phyloP scores from a whole-genome alignment of 2,113 vertebrate genomes.

The Tetrao urogallus region DNA sequence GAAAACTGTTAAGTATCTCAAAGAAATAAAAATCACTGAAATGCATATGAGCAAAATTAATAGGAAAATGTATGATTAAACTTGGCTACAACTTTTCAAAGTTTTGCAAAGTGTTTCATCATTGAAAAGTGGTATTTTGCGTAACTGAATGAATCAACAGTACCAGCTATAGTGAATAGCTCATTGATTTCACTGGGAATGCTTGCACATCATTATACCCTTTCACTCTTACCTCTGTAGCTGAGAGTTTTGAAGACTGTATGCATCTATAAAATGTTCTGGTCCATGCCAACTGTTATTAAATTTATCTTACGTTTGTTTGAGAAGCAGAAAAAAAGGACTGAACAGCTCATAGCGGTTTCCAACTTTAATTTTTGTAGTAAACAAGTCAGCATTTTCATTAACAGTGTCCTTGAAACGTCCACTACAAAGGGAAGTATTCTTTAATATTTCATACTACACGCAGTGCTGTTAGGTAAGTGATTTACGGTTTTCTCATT shows the following conservation, averaged over 20 bases:
- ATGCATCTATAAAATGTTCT: not conserved
- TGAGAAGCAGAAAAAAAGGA: not conserved
- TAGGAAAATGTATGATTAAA: not conserved
- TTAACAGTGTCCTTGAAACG: not conserved
- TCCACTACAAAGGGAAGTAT: slow-evolving; percentile 13
- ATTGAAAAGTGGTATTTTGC: not conserved
- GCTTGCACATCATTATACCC: not conserved
- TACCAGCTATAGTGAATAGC: not conserved
- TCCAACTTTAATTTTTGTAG: not conserved
- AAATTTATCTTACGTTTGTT: not conserved
- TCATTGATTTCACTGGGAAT: not conserved
- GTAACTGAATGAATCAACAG: not conserved
- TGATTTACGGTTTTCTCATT: not conserved
- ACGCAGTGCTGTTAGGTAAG: not conserved
- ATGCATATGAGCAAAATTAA: not conserved
- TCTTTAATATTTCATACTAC: slow-evolving; percentile 42
- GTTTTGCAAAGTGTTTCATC: not conserved
- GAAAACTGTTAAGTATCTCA: not conserved
- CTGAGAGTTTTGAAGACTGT: not conserved
- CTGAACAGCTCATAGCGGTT: not conserved
- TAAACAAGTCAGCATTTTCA: not conserved
- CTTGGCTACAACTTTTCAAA: not conserved
- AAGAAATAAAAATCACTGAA: not conserved
- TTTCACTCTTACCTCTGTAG: not conserved
- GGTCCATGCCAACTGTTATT: not conserved